These are phyloP conservation scores for Recurvirostra avosetta DNA, from an alignment of 2,113 vertebrate species.

Conservation along the genomic window DNA sequence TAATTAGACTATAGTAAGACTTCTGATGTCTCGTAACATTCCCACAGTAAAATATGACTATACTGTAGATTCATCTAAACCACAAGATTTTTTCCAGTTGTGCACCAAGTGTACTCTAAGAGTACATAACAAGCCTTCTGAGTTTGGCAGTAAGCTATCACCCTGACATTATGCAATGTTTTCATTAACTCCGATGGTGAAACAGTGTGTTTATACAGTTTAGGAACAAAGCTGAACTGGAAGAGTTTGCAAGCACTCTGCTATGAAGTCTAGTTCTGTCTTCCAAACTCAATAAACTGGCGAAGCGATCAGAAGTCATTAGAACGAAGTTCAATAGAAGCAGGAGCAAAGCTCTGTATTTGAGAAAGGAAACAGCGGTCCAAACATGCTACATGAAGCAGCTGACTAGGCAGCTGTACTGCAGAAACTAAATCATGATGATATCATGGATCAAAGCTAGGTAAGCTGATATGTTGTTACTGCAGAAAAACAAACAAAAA, in stretches of 20 bases:
- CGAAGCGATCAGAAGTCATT: background rate
- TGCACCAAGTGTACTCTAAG: slow-evolving; percentile 18
- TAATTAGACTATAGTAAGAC: background rate
- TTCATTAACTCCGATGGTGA: slow-evolving; percentile 58
- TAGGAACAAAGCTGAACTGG: slow-evolving; percentile 44
- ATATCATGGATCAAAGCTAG: slow-evolving; percentile 8
- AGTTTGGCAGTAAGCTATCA: slow-evolving; percentile 46
- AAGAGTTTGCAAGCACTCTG: slow-evolving; percentile 18
- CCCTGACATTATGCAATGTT: slow-evolving; percentile 61
- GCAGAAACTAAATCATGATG: background rate
- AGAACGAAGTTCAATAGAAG: slow-evolving; percentile 51
- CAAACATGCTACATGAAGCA: background rate
- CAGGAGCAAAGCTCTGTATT: slow-evolving; percentile 22
- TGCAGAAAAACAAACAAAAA: background rate
- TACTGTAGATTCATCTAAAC: slow-evolving; percentile 11
- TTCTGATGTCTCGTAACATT: slow-evolving; percentile 37
- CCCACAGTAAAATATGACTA: slow-evolving; percentile 32
- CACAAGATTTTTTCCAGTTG: slow-evolving; percentile 54
- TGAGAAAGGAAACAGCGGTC: slow-evolving; percentile 3
- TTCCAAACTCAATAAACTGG: slow-evolving; percentile 38
- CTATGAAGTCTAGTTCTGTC: background rate
- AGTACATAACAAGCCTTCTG: background rate
- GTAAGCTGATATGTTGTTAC: background rate
- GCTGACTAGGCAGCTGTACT: slow-evolving; percentile 43
- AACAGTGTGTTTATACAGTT: slow-evolving; percentile 55